A percentile compares a stretch with the other conserved stretches of the same genome.
Conservation (phyloP, 2,113 vertebrate genomes). For the Amphiprion percula region DNA sequence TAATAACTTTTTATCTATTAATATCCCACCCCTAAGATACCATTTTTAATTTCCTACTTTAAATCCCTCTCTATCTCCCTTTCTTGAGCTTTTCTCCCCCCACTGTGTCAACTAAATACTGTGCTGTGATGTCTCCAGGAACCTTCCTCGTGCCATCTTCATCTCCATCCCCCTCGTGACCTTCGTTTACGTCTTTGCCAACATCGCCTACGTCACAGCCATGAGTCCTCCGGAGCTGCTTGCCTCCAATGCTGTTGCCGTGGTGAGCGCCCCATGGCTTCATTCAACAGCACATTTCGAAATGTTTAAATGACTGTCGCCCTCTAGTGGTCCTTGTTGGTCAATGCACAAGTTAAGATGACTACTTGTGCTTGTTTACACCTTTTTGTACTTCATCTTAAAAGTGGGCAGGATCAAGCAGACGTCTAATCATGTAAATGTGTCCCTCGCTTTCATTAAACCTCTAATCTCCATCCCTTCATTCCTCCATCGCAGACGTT, state of each 20-base stretch:
- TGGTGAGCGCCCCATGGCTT: constrained; percentile 86
- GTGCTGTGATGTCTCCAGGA: constrained; percentile 79
- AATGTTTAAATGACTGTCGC: constrained; percentile 4
- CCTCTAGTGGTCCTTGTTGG: constrained; percentile 36
- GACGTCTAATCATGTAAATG: not conserved
- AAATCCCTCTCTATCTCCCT: not conserved
- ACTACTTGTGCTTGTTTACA: too few species aligned
- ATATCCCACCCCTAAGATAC: constrained; percentile 12
- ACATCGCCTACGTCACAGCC: constrained; percentile 94
- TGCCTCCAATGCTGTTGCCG: constrained; percentile 93
- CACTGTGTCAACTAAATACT: not conserved
- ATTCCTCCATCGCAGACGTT: constrained; percentile 86
- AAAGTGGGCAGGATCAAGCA: not conserved
- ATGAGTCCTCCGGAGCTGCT: constrained; percentile 95
- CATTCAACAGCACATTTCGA: not conserved
- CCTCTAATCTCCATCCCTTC: constrained; percentile 18
- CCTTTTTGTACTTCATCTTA: too few species aligned
- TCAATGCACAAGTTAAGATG: not conserved
- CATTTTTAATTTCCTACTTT: constrained; percentile 38
- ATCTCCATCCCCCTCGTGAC: constrained; percentile 96
- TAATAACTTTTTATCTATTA: constrained; percentile 17
- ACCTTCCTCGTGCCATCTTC: constrained; percentile 94
- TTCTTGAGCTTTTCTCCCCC: not conserved
- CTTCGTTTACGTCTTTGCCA: constrained; percentile 95
- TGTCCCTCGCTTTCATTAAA: not conserved